These are phyloP conservation scores for Lycia hirtaria DNA, from an alignment of 2,888 invertebrate species.

Conservation along the genomic window DNA sequence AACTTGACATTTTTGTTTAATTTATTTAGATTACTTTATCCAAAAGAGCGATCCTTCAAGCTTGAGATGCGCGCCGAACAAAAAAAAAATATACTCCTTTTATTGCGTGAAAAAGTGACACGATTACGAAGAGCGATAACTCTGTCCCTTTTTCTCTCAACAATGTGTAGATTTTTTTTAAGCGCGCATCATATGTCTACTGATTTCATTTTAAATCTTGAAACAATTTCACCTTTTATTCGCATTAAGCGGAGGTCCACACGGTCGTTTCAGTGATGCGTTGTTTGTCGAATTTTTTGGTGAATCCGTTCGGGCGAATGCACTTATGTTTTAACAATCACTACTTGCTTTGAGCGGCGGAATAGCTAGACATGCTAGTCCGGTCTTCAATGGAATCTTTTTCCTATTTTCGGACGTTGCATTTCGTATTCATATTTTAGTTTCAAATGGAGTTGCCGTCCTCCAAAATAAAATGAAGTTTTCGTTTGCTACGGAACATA, in stretches of 20 bases:
- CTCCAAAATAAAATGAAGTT: slow-evolving; percentile 15
- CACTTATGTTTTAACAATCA: slow-evolving; percentile 35
- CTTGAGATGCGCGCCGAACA: no score
- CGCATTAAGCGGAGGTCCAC: slow-evolving; percentile 40
- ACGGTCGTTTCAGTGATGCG: slow-evolving; percentile 32
- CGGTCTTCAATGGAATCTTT: slow-evolving; percentile 34
- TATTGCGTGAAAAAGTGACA: no score
- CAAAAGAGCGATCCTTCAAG: no score
- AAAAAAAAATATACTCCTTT: no score
- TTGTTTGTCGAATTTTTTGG: slow-evolving; percentile 29
- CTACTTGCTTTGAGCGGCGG: slow-evolving; percentile 33
- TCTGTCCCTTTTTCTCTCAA: no score
- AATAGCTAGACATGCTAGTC: slow-evolving; percentile 34
- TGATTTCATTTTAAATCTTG: no score
- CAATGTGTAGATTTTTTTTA: no score
- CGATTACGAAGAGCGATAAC: no score
- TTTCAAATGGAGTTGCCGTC: slow-evolving; percentile 6
- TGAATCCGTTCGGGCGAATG: slow-evolving; percentile 32
- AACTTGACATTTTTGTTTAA: no score
- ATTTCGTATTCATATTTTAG: slow-evolving; percentile 24
- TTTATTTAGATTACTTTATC: no score
- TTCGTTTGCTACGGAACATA: slow-evolving; percentile 1
- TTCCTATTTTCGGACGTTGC: slow-evolving; percentile 26
- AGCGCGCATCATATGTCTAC: no score
- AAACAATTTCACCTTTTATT: no score